Evolutionary conservation across 2,888 invertebrate genomes (phyloP).

Genomic region (Ornithoptera alexandrae): DNA sequence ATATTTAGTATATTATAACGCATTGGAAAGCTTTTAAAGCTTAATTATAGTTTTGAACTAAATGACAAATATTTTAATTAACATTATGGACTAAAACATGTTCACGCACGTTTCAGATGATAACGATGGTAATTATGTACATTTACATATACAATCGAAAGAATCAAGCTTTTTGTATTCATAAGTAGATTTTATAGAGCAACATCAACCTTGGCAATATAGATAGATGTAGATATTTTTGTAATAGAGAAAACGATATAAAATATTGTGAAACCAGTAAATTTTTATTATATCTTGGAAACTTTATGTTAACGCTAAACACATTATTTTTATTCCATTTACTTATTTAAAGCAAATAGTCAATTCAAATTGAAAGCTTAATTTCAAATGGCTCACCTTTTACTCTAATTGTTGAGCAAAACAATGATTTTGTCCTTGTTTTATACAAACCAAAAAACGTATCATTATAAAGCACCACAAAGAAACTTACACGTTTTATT

Average conservation of each 20-base stretch:
- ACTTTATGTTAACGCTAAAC: constrained; percentile 10
- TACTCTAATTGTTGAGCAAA: too few species aligned
- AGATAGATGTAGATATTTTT: constrained; percentile 11
- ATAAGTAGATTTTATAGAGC: background rate
- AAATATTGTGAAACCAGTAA: background rate
- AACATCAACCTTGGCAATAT: constrained; percentile 8
- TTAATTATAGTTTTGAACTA: background rate
- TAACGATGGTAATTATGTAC: constrained; percentile 4
- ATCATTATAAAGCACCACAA: too few species aligned
- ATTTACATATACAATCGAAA: background rate
- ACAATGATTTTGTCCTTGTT: too few species aligned
- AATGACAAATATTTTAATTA: background rate
- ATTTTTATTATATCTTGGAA: constrained; percentile 10
- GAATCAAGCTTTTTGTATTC: constrained; percentile 13
- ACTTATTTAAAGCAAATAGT: constrained; percentile 15
- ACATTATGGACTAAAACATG: background rate
- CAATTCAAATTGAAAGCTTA: constrained; percentile 10
- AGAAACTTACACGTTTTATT: too few species aligned
- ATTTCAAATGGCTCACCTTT: constrained; percentile 11
- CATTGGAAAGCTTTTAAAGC: background rate
- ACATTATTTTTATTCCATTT: constrained; percentile 9
- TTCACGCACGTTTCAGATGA: background rate
- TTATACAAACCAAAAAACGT: too few species aligned
- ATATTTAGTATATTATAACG: background rate
- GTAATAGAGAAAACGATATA: constrained; percentile 15